Base-by-base conservation (phyloP, 2,113 vertebrate species). In the Lagopus leucura region DNA sequence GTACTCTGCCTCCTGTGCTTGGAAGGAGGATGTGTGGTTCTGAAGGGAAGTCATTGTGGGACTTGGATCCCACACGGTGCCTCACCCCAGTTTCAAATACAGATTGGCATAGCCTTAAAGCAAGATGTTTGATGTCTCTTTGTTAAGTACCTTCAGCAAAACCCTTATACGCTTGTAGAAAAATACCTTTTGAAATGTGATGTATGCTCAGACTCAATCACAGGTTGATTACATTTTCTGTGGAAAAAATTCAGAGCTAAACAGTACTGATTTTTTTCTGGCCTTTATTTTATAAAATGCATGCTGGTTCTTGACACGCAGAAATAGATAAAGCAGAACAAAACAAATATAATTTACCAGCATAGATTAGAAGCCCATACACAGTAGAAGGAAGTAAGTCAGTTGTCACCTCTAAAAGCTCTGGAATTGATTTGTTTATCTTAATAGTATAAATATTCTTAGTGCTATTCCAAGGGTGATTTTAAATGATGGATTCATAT, bases 401-500 rank as follows among this genome's bases (percentile, higher is more conserved):
- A 77, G 3, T 20, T 91, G 20, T 77, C 38, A 60, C 5, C 38
- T 67, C 45, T 74, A 70, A 88, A 89, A 93, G 65, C 32, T 27
- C 55, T 93, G 38, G 72, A 88, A 85, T 40, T 74, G 13, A 75
- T 89, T 87, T 92, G 11, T 91, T 75, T 79, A 15, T 65, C 75
- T 83, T 52, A 80, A 74, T 52, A 6, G 13, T 71, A 38, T 13
- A 47, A 82, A 58, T 64, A 43, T 47, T 66, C 45, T 67, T 70
- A 80, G 70, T 91, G 22, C 14, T 70, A 40, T 57, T 85, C 61
- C 66, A 57, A 88, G 25, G 30, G 66, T 76, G n/a, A 71, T 82
- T 93, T 89, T 40, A 92, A 92, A 85, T 60, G 34, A 63, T 43
- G n/a, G 28, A 55, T 82, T 94, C 4, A 64, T 77, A 82, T 74